Evolutionary conservation across 2,113 vertebrate genomes (phyloP).

Genomic region (Thomomys bottae): DNA sequence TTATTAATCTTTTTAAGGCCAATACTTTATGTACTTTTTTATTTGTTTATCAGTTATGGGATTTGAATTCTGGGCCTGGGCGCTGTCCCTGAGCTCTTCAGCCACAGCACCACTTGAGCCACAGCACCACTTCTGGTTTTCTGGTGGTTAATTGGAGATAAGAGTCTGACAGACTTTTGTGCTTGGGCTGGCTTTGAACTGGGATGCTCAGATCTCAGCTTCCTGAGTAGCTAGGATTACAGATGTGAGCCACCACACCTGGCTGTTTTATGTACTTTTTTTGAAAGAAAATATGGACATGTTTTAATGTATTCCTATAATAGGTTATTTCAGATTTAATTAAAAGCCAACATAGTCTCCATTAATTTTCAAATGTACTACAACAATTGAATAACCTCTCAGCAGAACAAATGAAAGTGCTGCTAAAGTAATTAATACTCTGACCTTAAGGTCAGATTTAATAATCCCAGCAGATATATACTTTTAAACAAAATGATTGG

Average conservation of each 20-base stretch:
- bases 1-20: conserved; percentile 33
- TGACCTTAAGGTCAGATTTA: neutral
- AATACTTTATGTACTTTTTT: neutral
- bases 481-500: neutral
- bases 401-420: neutral
- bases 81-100: no score
- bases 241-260: no score
- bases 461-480: conserved; percentile 22
- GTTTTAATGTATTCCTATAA: conserved; percentile 34
- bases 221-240: no score
- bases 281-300: conserved; percentile 37
- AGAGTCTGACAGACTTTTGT: no score
- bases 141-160: no score
- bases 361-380: conserved; percentile 43
- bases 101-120: no score
- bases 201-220: no score
- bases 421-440: conserved; percentile 21
- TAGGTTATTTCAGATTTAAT: conserved; percentile 37
- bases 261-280: conserved; percentile 8
- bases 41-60: no score
- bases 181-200: no score
- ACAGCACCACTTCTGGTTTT: no score
- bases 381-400: conserved; percentile 12
- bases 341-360: neutral
- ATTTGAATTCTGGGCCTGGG: no score